A percentile compares a stretch with the other conserved stretches of the same genome.
phyloP scores from a whole-genome alignment of 2,797 vertebrate genomes.

The Anableps anableps region DNA sequence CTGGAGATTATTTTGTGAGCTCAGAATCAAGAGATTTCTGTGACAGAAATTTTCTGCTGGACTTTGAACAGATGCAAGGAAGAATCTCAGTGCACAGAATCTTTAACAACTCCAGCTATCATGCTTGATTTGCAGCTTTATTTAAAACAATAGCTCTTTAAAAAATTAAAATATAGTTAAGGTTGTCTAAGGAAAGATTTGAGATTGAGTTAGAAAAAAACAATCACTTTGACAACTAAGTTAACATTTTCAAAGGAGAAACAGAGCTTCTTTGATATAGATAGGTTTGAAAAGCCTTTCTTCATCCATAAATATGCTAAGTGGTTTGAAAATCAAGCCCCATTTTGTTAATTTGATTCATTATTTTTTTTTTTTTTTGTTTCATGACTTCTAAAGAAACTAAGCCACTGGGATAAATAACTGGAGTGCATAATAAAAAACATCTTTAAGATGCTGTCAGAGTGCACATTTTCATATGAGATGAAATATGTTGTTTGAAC shows the following conservation, averaged over 20 bases:
- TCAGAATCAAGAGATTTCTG: background rate
- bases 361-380: no score
- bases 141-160: background rate
- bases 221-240: background rate
- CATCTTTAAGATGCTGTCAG: background rate
- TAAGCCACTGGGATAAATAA: background rate
- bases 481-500: background rate
- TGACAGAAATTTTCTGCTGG: background rate
- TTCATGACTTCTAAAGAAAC: background rate
- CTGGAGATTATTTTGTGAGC: no score
- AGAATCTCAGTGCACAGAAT: background rate
- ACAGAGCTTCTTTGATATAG: background rate
- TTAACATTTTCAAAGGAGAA: background rate
- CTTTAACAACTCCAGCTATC: background rate
- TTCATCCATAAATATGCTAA: background rate
- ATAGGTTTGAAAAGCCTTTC: background rate
- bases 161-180: background rate
- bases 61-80: background rate
- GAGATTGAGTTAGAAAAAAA: background rate
- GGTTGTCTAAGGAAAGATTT: no score
- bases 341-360: background rate
- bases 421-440: background rate
- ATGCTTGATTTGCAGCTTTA: slow-evolving; percentile 3
- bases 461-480: background rate
- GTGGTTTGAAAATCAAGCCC: background rate